Percentiles rank a stretch among this genome's conserved stretches.
These are phyloP conservation scores for Drosophila paramelanica DNA, from an alignment of 2,888 invertebrate genomes.

Conservation along the genomic window DNA sequence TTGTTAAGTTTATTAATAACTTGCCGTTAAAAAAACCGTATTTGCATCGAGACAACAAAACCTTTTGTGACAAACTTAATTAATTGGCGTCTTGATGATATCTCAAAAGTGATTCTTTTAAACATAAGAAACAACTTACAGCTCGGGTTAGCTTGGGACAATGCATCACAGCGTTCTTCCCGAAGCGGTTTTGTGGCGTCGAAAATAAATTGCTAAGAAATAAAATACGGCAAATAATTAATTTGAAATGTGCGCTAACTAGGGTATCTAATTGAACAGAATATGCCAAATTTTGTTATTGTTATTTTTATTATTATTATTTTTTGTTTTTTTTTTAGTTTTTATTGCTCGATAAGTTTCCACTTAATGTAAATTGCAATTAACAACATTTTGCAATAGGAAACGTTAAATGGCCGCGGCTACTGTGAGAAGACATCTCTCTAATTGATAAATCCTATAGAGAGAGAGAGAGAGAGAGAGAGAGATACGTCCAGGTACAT, in stretches of 20 bases:
- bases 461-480: slow-evolving; percentile 35
- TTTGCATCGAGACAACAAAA: neutral
- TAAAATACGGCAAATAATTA: no score
- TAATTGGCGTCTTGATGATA: slow-evolving; percentile 8
- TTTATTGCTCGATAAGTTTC: slow-evolving; percentile 47
- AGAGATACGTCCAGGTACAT: slow-evolving; percentile 18
- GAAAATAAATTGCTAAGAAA: neutral
- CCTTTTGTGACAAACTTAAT: slow-evolving; percentile 1
- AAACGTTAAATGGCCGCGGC: slow-evolving; percentile 35
- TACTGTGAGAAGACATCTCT: slow-evolving; percentile 47
- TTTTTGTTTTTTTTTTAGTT: slow-evolving; percentile 11
- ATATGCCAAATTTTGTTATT: neutral
- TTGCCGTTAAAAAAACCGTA: neutral
- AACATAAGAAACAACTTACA: slow-evolving; percentile 17
- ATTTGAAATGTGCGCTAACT: neutral
- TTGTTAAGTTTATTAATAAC: neutral
- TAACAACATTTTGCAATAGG: slow-evolving; percentile 68
- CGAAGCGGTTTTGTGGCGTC: no score
- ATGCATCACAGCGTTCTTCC: neutral
- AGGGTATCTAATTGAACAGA: slow-evolving; percentile 35
- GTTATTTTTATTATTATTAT: slow-evolving; percentile 1
- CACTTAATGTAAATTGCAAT: slow-evolving; percentile 62
- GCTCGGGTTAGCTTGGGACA: no score
- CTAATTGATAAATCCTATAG: slow-evolving; percentile 65
- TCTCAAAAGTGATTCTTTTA: slow-evolving; percentile 5